Evolutionary conservation across 2,888 invertebrate genomes (phyloP).

Genomic region (Rhimphoctona megacephalus): DNA sequence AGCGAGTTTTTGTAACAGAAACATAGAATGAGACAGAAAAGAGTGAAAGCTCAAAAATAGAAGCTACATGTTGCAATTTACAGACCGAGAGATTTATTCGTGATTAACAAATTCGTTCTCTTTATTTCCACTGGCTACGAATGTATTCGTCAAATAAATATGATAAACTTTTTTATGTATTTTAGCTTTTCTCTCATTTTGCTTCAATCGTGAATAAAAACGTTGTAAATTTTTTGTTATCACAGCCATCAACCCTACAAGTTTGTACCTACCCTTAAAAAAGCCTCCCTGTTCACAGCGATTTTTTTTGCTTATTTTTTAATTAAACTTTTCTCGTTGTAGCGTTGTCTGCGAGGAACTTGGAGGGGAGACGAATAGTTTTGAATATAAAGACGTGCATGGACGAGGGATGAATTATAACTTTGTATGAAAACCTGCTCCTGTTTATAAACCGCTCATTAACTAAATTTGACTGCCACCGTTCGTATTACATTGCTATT

Average conservation of each 20-base stretch:
- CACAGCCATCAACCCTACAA: neutral
- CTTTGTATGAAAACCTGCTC: neutral
- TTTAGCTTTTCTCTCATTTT: neutral
- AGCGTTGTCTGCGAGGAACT: neutral
- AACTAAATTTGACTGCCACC: neutral
- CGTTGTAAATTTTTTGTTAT: neutral
- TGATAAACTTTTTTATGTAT: neutral
- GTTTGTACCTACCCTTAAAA: neutral
- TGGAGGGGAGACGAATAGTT: neutral
- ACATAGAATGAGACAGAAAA: neutral
- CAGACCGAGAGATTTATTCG: neutral
- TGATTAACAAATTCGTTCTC: constrained; percentile 25
- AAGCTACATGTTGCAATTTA: too few relatives aligned
- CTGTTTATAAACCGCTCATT: neutral
- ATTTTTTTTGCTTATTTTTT: constrained; percentile 66
- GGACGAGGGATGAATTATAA: neutral
- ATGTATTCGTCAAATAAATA: neutral
- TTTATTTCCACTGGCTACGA: neutral
- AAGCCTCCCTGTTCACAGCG: neutral
- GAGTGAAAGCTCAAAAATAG: neutral
- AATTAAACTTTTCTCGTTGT: constrained; percentile 13
- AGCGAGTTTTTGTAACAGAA: neutral
- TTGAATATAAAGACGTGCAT: neutral
- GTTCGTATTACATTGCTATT: neutral
- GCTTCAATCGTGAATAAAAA: neutral